Base-by-base conservation (phyloP, 2,888 invertebrate species). In the Agrotis segetum region DNA sequence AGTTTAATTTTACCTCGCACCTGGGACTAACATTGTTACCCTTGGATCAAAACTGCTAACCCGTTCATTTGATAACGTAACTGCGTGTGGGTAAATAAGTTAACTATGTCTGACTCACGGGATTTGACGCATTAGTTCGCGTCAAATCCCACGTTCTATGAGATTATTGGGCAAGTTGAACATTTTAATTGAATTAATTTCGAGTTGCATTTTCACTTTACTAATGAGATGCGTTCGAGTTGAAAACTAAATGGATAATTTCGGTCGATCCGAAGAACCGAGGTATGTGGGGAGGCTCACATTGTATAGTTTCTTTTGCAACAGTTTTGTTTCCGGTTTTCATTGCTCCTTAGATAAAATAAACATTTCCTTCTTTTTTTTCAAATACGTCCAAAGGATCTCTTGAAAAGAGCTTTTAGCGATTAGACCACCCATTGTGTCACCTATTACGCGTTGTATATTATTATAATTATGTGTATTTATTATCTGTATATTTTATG, bases 1-100 rank as follows among this genome's bases (percentile, higher is more conserved):
- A 77, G 77, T 87, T 85, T 87, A 87, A 87, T 89, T 84, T 83
- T 71, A 79, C 75, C 63, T 77, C 72, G 72, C 86, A 88, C 87
- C 86, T 89, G 87, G 70, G 80, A 77, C 82, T 78, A 77, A 82
- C 83, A 73, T 79, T 78, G 82, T 86, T 81, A 81, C 64, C 71
- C 75, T 71, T 74, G 84, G 79, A 84, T 81, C 84, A 82, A 80
- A 84, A 84, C 71, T 82, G 77, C 78, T 81, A 72, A 80, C 84
- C 74, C 61, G 73, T 72, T 81, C 71, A 78, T 76, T 78, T 72
- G 79, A 79, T 85, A 76, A 84, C 76, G 80, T 61, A 56, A 65
- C 79, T 75, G 75, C 64, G 73, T 70, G 71, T 66, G 50, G 44
- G 65, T 64, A 75, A 84, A 84, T 74, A 58, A 60, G 69, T 86